These are phyloP conservation scores for Carterocephalus palaemon DNA, from an alignment of 2,888 invertebrate genomes.

Conservation along the genomic window DNA sequence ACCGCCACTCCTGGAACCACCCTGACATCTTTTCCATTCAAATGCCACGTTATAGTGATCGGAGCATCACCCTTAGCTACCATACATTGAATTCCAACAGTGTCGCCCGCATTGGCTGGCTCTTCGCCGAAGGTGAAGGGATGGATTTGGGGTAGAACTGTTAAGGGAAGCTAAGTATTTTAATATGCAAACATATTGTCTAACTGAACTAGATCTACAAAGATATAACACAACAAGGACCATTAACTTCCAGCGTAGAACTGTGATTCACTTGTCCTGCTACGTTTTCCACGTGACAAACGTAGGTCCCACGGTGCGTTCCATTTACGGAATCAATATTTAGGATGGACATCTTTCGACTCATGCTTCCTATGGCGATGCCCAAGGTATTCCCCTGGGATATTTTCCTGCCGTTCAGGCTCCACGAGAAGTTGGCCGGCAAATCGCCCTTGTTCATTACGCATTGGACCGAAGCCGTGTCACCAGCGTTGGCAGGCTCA, in stretches of 20 bases:
- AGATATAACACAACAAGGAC: conserved; percentile 56
- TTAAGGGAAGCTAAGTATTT: conserved; percentile 36
- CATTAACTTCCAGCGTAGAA: conserved; percentile 85
- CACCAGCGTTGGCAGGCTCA: conserved; percentile 85
- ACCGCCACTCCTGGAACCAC: conserved; percentile 77
- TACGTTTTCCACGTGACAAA: conserved; percentile 84
- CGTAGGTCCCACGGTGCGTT: conserved; percentile 85
- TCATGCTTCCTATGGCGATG: conserved; percentile 81
- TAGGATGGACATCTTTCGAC: conserved; percentile 81
- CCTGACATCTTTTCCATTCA: conserved; percentile 81
- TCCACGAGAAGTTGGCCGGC: conserved; percentile 87
- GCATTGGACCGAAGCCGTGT: conserved; percentile 85
- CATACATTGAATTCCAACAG: conserved; percentile 86
- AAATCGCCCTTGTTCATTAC: conserved; percentile 88
- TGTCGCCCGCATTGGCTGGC: conserved; percentile 87
- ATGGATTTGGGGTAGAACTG: conserved; percentile 87
- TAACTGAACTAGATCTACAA: conserved; percentile 34
- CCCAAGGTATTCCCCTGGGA: conserved; percentile 76
- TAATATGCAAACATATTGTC: conserved; percentile 35
- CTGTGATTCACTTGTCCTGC: conserved; percentile 84
- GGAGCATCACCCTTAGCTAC: conserved; percentile 89
- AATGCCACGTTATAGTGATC: conserved; percentile 85
- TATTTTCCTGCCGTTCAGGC: conserved; percentile 76
- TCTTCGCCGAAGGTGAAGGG: conserved; percentile 88
- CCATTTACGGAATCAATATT: conserved; percentile 84